phyloP scores from a whole-genome alignment of 2,888 invertebrate species.

The Anthophora plumipes region DNA sequence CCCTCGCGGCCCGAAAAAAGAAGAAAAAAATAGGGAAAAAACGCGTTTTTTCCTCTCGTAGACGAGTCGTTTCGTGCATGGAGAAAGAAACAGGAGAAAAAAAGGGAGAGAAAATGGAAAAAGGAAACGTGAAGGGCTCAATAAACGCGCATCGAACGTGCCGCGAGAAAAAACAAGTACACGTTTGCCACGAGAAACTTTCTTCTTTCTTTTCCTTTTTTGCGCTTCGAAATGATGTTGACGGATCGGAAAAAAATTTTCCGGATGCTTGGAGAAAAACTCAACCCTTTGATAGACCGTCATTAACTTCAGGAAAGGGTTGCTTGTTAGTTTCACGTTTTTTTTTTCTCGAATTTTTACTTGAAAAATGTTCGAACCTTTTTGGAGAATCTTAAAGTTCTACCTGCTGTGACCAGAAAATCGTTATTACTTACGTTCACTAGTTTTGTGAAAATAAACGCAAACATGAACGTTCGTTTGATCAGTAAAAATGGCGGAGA shows the following conservation, averaged over 20 bases:
- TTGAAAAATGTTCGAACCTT: not conserved
- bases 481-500: not conserved
- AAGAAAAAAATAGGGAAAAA: no score
- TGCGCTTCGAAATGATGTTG: not conserved
- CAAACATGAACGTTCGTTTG: not conserved
- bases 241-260: slow-evolving; percentile 52
- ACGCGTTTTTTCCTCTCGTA: slow-evolving; percentile 7
- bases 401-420: slow-evolving; percentile 10
- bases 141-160: slow-evolving; percentile 51
- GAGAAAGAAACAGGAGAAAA: slow-evolving; percentile 24
- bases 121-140: slow-evolving; percentile 16
- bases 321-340: slow-evolving; percentile 22
- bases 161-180: slow-evolving; percentile 32
- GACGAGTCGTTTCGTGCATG: not conserved
- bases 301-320: slow-evolving; percentile 40
- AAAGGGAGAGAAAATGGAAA: not conserved
- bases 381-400: not conserved
- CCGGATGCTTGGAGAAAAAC: slow-evolving; percentile 34
- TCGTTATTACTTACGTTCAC: not conserved
- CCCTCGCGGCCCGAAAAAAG: slow-evolving; percentile 16
- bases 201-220: not conserved
- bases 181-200: slow-evolving; percentile 18
- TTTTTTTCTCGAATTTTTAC: slow-evolving; percentile 22
- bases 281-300: slow-evolving; percentile 68
- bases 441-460: slow-evolving; percentile 34